Conservation (phyloP, 2,797 vertebrate species). For the Acanthornis magna region DNA sequence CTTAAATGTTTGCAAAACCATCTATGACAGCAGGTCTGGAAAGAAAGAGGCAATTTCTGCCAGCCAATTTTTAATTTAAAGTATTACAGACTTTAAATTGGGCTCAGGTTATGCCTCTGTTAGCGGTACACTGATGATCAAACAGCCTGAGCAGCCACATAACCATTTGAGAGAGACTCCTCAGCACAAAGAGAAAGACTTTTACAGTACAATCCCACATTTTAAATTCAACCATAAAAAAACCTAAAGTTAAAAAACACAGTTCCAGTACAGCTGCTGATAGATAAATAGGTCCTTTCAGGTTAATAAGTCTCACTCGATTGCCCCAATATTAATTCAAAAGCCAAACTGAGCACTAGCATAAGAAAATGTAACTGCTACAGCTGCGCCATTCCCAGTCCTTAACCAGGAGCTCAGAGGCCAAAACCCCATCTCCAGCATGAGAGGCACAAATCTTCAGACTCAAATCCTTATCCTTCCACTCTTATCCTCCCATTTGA, state of each 20-base stretch:
- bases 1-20: background rate
- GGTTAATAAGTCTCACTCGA: background rate
- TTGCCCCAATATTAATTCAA: background rate
- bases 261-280: background rate
- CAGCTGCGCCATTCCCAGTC: accelerated
- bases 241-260: background rate
- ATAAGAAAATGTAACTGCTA: background rate
- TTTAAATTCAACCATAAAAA: background rate
- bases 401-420: background rate
- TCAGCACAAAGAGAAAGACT: background rate
- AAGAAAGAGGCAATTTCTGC: background rate
- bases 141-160: background rate
- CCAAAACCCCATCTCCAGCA: background rate
- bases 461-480: background rate
- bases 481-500: background rate
- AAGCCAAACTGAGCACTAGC: background rate
- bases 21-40: background rate
- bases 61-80: background rate
- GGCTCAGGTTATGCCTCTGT: background rate
- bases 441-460: background rate
- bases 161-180: background rate
- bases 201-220: background rate
- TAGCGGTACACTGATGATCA: background rate
- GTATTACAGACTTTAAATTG: background rate
- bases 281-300: background rate